Percentiles rank a stretch among this genome's conserved stretches.
These are phyloP conservation scores for Anguilla japonica DNA, from an alignment of 2,113 vertebrate species.

Conservation along the genomic window DNA sequence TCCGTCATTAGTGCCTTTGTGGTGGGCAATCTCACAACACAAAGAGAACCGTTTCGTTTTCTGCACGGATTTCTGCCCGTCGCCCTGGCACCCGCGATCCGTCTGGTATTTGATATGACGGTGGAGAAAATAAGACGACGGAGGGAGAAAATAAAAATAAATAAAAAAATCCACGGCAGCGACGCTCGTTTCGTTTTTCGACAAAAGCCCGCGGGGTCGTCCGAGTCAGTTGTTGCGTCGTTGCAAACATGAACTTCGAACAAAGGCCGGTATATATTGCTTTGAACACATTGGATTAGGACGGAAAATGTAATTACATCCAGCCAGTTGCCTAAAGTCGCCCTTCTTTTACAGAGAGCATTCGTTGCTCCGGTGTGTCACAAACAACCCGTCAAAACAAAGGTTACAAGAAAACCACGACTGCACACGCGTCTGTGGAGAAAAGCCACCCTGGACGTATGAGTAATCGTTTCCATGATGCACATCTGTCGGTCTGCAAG, in stretches of 20 bases:
- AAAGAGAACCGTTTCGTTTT: conserved; percentile 47
- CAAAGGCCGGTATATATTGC: neutral
- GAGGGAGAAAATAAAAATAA: conserved; percentile 9
- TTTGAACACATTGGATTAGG: conserved; percentile 18
- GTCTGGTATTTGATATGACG: conserved; percentile 59
- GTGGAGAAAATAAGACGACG: conserved; percentile 28
- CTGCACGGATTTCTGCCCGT: conserved; percentile 8
- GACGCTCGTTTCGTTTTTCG: neutral
- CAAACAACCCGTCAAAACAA: conserved; percentile 8
- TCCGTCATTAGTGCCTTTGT: conserved; percentile 72
- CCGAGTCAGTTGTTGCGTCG: neutral
- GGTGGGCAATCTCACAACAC: conserved; percentile 64
- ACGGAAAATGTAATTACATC: conserved; percentile 24
- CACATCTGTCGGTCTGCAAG: conserved; percentile 16
- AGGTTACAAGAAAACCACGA: neutral
- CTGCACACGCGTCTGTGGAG: neutral
- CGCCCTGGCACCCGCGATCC: conserved; percentile 43
- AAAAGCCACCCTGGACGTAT: neutral
- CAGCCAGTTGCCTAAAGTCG: neutral
- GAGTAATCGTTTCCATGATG: conserved; percentile 14
- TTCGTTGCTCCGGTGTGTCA: neutral
- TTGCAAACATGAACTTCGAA: conserved; percentile 15
- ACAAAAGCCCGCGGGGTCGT: neutral
- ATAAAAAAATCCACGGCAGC: conserved; percentile 36
- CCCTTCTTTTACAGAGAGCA: neutral